Evolutionary conservation across 2,113 vertebrate species (phyloP).

Genomic region (Tupaia chinensis): DNA sequence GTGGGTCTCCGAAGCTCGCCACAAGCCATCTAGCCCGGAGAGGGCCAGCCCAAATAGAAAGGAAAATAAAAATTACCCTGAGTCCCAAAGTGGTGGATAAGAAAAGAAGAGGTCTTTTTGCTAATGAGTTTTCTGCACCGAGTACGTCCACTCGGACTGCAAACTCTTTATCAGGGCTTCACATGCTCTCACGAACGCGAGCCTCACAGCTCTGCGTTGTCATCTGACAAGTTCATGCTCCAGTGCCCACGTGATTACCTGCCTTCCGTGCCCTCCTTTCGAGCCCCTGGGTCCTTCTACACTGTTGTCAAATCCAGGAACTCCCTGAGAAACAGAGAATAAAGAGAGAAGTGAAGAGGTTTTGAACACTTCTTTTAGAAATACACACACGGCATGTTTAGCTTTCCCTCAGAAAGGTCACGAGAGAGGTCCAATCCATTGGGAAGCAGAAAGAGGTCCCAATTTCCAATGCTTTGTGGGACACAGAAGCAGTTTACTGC

Average conservation of each 20-base stretch:
- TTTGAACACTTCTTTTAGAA: constrained; percentile 11
- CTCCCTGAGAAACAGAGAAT: constrained; percentile 74
- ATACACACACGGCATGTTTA: not conserved
- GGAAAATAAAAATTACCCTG: not conserved
- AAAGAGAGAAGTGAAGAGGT: constrained; percentile 2
- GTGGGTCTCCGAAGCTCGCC: not conserved
- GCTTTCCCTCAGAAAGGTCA: not conserved
- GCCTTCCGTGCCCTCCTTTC: constrained; percentile 73
- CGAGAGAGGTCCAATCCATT: not conserved
- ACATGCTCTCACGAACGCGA: not conserved
- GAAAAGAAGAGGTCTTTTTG: not conserved
- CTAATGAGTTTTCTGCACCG: not conserved
- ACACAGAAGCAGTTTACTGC: too few species aligned
- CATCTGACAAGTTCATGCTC: not conserved
- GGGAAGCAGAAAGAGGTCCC: not conserved
- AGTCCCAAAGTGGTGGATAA: not conserved
- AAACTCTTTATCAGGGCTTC: not conserved
- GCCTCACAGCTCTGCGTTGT: not conserved
- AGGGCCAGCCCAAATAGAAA: not conserved
- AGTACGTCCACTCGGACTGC: not conserved
- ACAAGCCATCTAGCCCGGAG: too few species aligned
- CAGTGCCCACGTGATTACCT: constrained; percentile 69
- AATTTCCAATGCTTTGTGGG: not conserved
- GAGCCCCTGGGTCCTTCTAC: constrained; percentile 74
- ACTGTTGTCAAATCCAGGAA: constrained; percentile 72